Percentiles rank a stretch among this genome's conserved stretches.
These are phyloP conservation scores for Montipora cactus DNA, from an alignment of 64 coral and sea anemone genomes.

Conservation along the genomic window DNA sequence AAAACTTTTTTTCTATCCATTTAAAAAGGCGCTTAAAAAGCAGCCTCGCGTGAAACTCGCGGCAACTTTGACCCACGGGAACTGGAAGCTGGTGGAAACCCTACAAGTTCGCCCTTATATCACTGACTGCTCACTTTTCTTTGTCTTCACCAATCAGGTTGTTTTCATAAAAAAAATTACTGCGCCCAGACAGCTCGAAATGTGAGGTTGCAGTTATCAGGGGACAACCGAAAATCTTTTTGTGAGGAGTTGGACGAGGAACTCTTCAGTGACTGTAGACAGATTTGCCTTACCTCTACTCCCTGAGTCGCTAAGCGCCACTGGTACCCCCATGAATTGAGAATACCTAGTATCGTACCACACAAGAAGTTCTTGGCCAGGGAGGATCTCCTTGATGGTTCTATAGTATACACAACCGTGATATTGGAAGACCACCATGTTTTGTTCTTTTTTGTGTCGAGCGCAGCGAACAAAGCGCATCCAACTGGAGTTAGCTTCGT, in stretches of 20 bases:
- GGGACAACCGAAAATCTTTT: not conserved
- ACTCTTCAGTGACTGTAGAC: not conserved
- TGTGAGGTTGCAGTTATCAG: no score
- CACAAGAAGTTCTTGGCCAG: conserved; percentile 92
- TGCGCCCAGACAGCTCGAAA: no score
- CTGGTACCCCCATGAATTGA: conserved; percentile 97
- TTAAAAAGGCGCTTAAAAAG: no score
- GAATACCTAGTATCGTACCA: conserved; percentile 98
- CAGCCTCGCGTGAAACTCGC: no score
- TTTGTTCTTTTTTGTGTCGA: conserved; percentile 96
- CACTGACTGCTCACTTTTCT: no score
- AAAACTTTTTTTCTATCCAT: not conserved
- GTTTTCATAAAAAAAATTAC: no score
- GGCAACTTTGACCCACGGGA: no score
- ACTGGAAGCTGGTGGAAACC: no score
- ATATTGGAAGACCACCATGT: conserved; percentile 99
- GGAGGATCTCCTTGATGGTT: conserved; percentile 88
- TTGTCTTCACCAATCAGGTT: no score
- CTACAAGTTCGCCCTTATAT: no score
- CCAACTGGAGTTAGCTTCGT: conserved; percentile 98
- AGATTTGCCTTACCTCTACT: conserved; percentile 75
- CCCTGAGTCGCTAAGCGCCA: conserved; percentile 90
- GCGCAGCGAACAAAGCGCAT: conserved; percentile 99
- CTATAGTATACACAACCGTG: conserved; percentile 98
- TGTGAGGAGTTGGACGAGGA: not conserved